Evolutionary conservation across 64 coral and sea anemone genomes (phyloP), one percentile per base, ranked within the genome.

Genomic region (Montipora efflorescens): DNA sequence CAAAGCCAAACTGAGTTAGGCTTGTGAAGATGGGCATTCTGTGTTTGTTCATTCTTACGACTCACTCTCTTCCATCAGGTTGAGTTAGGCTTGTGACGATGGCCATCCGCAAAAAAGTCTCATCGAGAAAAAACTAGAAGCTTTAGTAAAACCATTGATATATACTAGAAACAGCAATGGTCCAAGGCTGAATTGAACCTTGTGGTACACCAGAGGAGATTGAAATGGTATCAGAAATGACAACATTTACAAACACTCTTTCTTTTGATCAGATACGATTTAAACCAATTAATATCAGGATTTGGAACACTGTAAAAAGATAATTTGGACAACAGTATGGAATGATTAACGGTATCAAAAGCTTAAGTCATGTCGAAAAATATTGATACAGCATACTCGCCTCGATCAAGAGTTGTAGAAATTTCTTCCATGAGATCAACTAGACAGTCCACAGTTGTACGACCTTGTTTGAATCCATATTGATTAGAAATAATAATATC

Each of bases 401-500:
- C 21, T 72, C 6, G 69, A 23, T 72, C 20, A 22, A 72, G n/a
- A 72, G 21, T 72, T 4, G 67, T 43, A 18, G 66, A 67, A 36
- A 83, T 67, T 69, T 79, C 2, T 14, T 91, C 78, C 19, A 59
- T 59, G 28, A 91, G 22, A 19, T 83, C 48, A 53, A 81, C 84
- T 66, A 70, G 79, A 18, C 67, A 79, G 19, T 70, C 74, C 23
- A 51, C 80, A 19, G 90, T 84, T 22, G 64, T 59, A 44, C 76
- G 71, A 25, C 61, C 61, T 66, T 8, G 7, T 14, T 66, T 66
- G 3, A 66, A 66, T 8, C 75, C 90, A 46, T 66, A 92, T 45
- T 92, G 90, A 19, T 51, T 84, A 16, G 20, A 53, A 49, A 59
- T 79, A 48, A 88, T 18, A 12, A 94, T 16, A 21, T 86, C 66